Evolutionary conservation across 2,113 vertebrate species (phyloP).

Genomic region (Scytalopus superciliaris): DNA sequence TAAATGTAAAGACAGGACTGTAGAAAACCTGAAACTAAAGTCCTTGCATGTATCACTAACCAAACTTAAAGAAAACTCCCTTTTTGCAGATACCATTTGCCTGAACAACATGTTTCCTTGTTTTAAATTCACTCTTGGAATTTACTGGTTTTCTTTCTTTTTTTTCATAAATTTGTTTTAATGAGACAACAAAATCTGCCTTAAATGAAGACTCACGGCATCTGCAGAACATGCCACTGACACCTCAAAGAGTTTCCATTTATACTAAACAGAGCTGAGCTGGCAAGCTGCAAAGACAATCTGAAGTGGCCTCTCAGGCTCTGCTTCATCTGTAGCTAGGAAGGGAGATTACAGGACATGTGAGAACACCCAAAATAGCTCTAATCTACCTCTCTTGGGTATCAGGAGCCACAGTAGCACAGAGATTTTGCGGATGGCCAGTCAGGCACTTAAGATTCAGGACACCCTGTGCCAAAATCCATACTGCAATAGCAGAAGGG

Average conservation of each 20-base stretch:
- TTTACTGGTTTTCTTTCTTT: not conserved
- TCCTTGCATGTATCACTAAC: not conserved
- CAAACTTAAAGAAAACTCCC: not conserved
- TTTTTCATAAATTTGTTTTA: not conserved
- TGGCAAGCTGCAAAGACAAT: not conserved
- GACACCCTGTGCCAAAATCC: not conserved
- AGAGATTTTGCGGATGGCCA: not conserved
- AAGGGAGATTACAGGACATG: conserved; percentile 15
- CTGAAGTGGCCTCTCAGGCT: conserved; percentile 51
- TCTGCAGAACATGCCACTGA: not conserved
- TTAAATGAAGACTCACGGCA: not conserved
- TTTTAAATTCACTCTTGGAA: not conserved
- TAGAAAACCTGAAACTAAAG: not conserved
- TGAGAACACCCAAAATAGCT: conserved; percentile 53
- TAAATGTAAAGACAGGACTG: not conserved
- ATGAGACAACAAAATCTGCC: not conserved
- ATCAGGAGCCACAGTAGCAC: not conserved
- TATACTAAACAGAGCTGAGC: conserved; percentile 23
- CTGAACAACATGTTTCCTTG: not conserved
- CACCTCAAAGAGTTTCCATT: conserved; percentile 25
- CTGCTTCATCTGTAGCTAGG: not conserved
- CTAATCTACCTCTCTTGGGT: conserved; percentile 16
- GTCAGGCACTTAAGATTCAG: not conserved
- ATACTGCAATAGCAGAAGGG: not conserved
- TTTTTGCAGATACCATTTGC: not conserved